These are phyloP conservation scores for Corythornis madagascariensis DNA, from an alignment of 2,113 vertebrate genomes.

Conservation along the genomic window DNA sequence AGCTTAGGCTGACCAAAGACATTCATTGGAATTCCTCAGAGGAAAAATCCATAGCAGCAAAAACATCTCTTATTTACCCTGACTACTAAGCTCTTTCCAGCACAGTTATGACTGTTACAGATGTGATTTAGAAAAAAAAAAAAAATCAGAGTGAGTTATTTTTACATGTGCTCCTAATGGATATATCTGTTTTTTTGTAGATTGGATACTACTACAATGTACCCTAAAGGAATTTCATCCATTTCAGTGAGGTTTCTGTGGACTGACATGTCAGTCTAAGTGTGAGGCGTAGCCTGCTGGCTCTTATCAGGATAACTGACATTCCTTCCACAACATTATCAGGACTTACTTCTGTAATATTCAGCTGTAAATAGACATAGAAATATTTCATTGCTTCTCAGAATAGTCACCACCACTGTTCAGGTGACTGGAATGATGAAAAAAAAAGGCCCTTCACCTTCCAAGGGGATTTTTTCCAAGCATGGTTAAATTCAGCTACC, in stretches of 20 bases:
- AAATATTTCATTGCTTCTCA: conserved; percentile 30
- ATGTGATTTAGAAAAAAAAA: conserved; percentile 30
- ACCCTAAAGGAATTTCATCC: neutral
- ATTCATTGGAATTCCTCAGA: conserved; percentile 29
- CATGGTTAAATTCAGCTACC: neutral
- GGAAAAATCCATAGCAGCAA: conserved; percentile 43
- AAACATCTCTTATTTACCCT: conserved; percentile 50
- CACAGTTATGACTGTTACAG: neutral
- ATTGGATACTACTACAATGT: neutral
- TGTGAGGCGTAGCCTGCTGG: conserved; percentile 16
- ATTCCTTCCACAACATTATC: conserved; percentile 59
- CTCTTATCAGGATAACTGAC: conserved; percentile 57
- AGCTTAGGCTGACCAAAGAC: neutral
- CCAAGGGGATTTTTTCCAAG: conserved; percentile 3
- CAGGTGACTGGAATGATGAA: neutral
- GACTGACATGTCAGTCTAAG: neutral
- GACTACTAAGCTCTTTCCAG: conserved; percentile 20
- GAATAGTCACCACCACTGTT: conserved; percentile 36
- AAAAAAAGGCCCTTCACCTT: conserved; percentile 27
- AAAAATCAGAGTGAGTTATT: conserved; percentile 19
- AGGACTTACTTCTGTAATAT: conserved; percentile 46
- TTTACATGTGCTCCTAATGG: neutral
- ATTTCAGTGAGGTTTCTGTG: conserved; percentile 34
- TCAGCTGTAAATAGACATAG: conserved; percentile 54
- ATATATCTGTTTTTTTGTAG: neutral